Evolutionary conservation across 2,888 invertebrate species (phyloP), one percentile per base, ranked within the genome.

Genomic region (Acleris literana): DNA sequence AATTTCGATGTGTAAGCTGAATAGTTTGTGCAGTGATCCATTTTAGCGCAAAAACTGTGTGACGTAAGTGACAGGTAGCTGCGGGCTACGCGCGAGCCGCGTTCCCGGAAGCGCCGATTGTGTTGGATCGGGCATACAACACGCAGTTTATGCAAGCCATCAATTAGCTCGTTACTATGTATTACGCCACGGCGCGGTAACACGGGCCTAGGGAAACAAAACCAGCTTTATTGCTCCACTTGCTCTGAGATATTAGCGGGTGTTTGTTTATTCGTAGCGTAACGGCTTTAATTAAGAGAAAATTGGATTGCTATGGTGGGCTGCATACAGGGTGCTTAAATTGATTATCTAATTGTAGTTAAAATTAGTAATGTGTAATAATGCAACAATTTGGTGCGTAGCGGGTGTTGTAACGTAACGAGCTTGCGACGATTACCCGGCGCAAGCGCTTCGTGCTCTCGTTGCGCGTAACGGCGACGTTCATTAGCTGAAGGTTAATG

Each of bases 131-230:
- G 76, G 73, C 72, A 57, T 73, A 75, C 77, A 80, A 78, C 80
- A 81, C 79, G 76, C 72, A 78, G 72, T 88, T 91, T 90, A 90
- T 86, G 90, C 88, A 90, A 91, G 86, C 83, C 83, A 89, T 89
- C 84, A 87, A 90, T 90, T 90, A 91, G 86, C 80, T 77, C 71
- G 84, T 82, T 81, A 82, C 84, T 81, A 87, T 87, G 86, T 86
- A 75, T 91, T 90, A 87, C 86, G 83, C 81, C 85, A 90, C 74
- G 51, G 74, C 72, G 72, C 62, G 68, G 70, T 76, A 77, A 76
- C 73, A 72, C 71, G 74, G 78, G 77, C 77, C 74, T 71, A 81
- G 84, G 85, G 80, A 81, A 84, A 84, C 80, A 79, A 77, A 75
- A 82, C 79, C 70, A 69, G 78, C 77, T 71, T 76, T 77, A 70